A percentile compares a stretch with the other conserved stretches of the same genome.
Evolutionary conservation across 2,113 vertebrate genomes (phyloP).

Genomic region (Xiphophorus hellerii): DNA sequence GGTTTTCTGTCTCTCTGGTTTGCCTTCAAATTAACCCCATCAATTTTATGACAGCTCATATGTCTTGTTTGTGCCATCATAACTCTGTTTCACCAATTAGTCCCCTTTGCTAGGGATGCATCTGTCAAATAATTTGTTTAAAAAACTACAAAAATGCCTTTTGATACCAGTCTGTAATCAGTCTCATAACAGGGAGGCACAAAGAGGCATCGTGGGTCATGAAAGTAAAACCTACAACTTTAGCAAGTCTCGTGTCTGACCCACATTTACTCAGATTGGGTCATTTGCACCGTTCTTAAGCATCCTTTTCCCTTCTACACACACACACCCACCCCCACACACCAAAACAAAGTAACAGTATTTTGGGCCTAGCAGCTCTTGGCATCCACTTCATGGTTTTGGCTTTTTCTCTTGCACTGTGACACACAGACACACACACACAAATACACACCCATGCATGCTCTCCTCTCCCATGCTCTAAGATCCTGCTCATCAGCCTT

Average conservation of each 20-base stretch:
- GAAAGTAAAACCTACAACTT: neutral
- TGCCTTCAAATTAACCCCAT: conserved; percentile 7
- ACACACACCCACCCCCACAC: conserved; percentile 11
- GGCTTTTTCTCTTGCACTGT: conserved; percentile 67
- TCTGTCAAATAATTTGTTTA: neutral
- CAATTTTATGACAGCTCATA: neutral
- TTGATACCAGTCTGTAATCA: neutral
- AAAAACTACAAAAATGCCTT: neutral
- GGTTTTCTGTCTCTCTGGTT: neutral
- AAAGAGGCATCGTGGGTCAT: neutral
- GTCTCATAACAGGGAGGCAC: neutral
- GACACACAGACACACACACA: conserved; percentile 44
- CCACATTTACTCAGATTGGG: conserved; percentile 70
- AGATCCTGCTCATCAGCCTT: conserved; percentile 80
- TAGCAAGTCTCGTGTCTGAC: conserved; percentile 49
- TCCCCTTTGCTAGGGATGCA: neutral
- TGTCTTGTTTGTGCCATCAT: neutral
- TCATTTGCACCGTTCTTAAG: conserved; percentile 47
- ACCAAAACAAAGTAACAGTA: conserved; percentile 19
- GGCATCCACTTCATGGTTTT: conserved; percentile 80
- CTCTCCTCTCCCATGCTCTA: conserved; percentile 80
- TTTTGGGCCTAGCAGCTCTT: conserved; percentile 70
- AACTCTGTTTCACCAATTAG: neutral
- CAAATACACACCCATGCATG: conserved; percentile 32
- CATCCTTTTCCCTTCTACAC: conserved; percentile 18